Base-by-base conservation (phyloP, 2,113 vertebrate species). In the Galeopterus variegatus region DNA sequence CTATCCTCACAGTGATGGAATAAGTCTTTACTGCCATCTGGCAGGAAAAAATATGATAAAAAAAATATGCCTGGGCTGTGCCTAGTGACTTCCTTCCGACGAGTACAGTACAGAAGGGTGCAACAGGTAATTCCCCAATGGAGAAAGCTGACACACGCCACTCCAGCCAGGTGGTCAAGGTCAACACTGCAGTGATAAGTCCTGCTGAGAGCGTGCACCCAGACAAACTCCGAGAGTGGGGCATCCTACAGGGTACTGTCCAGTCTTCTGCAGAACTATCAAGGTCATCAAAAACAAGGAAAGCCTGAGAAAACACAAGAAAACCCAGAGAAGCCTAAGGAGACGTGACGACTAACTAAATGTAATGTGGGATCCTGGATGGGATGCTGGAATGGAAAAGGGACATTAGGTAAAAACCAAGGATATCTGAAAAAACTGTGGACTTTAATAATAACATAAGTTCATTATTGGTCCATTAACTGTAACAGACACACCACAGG, bases 141-240 rank as follows among this genome's bases (percentile, higher is more conserved):
- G 17, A 54, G 58, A 60, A 84, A 28, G 54, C 41, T 4, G 17
- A 26, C 67, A 69, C 28, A 28, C 6, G 2, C 45, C 1, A 19
- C 45, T 52, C 17, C 33, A 41, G 56, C 23, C 36, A 3, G 12
- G 41, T 36, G 56, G 24, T 45, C 67, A 36, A 7, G 45, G 56
- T 73, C 69, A 73, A 52, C 5, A 14, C 56, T 31, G 52, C 17
- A 31, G 33, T 5, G 0, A 5, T 26, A 23, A 24, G 21, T 28
- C 54, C 28, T 1, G 54, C 2, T 31, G 33, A n/a, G 4, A 18
- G 56, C 0, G 28, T 0, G 8, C 12, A 18, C 69, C 24, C 5
- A 8, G 69, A 52, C 21, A 50, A 52, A 75, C 31, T 54, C 58
- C 24, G 31, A 15, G 1, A 48, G 41, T 45, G 12, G 4, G 23